Base-by-base conservation (phyloP, 2,797 vertebrate genomes). In the Poeciliopsis infans region DNA sequence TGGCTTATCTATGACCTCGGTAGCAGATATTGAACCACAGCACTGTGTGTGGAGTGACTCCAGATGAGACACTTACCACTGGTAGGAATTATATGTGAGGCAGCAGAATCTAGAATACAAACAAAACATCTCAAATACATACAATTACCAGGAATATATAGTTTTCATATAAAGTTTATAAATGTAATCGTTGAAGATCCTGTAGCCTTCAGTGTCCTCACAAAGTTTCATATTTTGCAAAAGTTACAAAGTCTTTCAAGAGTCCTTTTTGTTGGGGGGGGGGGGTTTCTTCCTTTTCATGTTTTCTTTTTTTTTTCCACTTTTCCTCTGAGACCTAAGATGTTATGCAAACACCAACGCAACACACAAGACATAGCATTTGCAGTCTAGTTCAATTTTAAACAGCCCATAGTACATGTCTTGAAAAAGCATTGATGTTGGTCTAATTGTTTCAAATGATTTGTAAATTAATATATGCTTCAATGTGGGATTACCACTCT, bases 21-120 rank as follows among this genome's bases (percentile, higher is more conserved):
- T 80, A 77, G 87, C 82, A 83, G 79, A 88, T 79, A 77, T 86
- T 81, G 51, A 89, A 87, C 85, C 83, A 85, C 77, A 89, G 86
- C 82, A 89, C 85, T 86, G 88, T 84, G 79, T 91, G 82, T 84
- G 85, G 86, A 83, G 85, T 79, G 86, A 86, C 78, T 85, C 83
- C 86, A 88, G 87, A 75, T 91, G 84, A 88, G 77, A 91, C 82
- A 88, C 84, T 87, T 76, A 78, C 80, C 87, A 85, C 86, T 88
- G 87, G 84, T 85, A 93, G 91, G 88, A 92, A 83, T 85, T 91
- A 72, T 84, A 86, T 88, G 82, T 84, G 91, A 93, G 95, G 84
- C 94, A 94, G 92, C 93, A 91, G 82, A 94, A 92, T 94, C 85
- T 88, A 81, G 79, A 92, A 80, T 92, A 94, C 85, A 93, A 93